Evolutionary conservation across 2,797 vertebrate genomes (phyloP), one percentile per base, ranked within the genome.

Genomic region (Lepidocolaptes lacrymiger): DNA sequence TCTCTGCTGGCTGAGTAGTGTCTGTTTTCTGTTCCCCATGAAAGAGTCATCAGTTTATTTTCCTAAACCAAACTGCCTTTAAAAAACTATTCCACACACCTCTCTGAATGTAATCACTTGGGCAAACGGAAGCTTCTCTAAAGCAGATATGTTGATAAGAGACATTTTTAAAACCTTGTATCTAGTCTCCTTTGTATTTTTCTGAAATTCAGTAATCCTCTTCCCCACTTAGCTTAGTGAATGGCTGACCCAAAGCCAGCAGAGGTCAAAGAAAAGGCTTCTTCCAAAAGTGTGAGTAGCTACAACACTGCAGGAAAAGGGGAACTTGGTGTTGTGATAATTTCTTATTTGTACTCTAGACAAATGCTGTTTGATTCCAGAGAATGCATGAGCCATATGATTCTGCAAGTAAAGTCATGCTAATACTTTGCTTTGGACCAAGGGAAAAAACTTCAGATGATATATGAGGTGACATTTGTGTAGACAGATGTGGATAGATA

Each of bases 151-250:
- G 92, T 78, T 76, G 93, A 91, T 93, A 96, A 95, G 69, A 48
- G 44, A 73, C 76, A 64, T 63, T 93, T 96, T 92, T 32, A 86
- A 94, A 93, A 74, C 79, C 58, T 86, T 83, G 46, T 78, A 86
- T 86, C 76, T 88, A 28, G 67, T 68, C 71, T 92, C 89, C 82
- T 94, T 96, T 97, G 95, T 96, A 93, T 84, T 79, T 96, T 90
- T 90, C 89, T 96, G 94, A 96, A 96, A 95, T 90, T 93, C 88
- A 39, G 88, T 95, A 96, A 96, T 96, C 94, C 88, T 46, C 71
- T 92, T 81, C 56, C 76, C 64, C 85, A 74, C 67, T 96, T 95
- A 94, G 82, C 85, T 96, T 84, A 91, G 89, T 82, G 77, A 96
- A 85, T 30, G 85, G 48, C 83, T 96, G 95, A 96, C 94, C 95